Base-by-base conservation (phyloP, 1,140 invertebrate genomes). In the Thaumetopoea pityocampa region DNA sequence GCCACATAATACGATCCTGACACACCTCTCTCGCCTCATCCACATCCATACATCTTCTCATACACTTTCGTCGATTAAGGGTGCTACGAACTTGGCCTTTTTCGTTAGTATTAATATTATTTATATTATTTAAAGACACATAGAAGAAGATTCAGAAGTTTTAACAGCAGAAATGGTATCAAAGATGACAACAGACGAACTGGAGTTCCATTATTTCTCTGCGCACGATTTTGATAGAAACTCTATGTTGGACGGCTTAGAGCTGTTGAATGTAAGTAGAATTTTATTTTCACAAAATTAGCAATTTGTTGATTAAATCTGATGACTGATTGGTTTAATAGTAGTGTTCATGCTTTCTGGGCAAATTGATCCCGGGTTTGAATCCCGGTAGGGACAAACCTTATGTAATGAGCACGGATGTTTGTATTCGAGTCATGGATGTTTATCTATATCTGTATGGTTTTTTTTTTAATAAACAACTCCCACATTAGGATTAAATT, bases 181-280 rank as follows among this genome's bases (percentile, higher is more conserved):
- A 3, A 88, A 89, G 37, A 90, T 94, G 88, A 88, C 88, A 0
- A 87, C 90, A 2, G 90, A 93, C 62, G 92, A 94, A 68, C 72
- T 94, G 50, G 92, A 94, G 64, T 87, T 89, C 48, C 86, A 88
- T 55, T 86, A 86, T 70, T 88, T 85, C 53, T 93, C 92, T 58
- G 71, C 92, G 5, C 94, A 96, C 53, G 94, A 96, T 63, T 90
- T 90, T 51, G 93, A 95, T 57, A 92, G 91, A 56, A 94, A 96
- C 66, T 90, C 88, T 1, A 91, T 90, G 65, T 79, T 95, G 30
- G 94, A 96, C 73, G 94, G 94, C 5, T 72, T 95, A 27, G 94
- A 96, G 85, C 88, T 95, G 46, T 68, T 94, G 19, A 86, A 86
- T 67, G 83, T 85, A 58, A 32, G 12, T 16, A 77, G n/a, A n/a